Evolutionary conservation across 2,113 vertebrate species (phyloP).

Genomic region (Formicarius rufipectus): DNA sequence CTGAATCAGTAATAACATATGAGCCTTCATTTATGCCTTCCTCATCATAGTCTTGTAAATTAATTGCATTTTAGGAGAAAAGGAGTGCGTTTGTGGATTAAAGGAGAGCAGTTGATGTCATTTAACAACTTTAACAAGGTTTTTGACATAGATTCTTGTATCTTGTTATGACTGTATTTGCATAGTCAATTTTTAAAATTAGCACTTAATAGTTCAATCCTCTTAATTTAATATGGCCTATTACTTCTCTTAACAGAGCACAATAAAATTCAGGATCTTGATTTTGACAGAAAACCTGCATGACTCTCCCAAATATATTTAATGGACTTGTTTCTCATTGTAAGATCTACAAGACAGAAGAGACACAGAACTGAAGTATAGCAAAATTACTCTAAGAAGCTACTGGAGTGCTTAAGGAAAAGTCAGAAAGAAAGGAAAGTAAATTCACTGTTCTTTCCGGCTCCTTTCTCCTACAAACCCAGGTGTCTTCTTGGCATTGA

Average conservation of each 20-base stretch:
- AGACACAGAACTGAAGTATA: background rate
- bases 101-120: background rate
- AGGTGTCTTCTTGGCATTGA: background rate
- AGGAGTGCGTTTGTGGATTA: background rate
- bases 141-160: background rate
- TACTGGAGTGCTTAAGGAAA: background rate
- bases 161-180: background rate
- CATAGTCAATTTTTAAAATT: background rate
- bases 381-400: background rate
- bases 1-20: background rate
- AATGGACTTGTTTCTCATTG: background rate
- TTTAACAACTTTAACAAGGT: background rate
- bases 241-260: background rate
- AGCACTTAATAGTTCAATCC: background rate
- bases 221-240: background rate
- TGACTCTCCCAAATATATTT: background rate
- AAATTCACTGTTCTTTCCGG: background rate
- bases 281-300: background rate
- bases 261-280: background rate
- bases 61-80: background rate
- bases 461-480: background rate
- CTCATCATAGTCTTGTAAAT: background rate
- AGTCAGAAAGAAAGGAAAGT: background rate
- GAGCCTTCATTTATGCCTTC: background rate
- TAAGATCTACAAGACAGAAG: background rate